Conservation (phyloP, 2,888 invertebrate genomes). For the Mamestra brassicae region DNA sequence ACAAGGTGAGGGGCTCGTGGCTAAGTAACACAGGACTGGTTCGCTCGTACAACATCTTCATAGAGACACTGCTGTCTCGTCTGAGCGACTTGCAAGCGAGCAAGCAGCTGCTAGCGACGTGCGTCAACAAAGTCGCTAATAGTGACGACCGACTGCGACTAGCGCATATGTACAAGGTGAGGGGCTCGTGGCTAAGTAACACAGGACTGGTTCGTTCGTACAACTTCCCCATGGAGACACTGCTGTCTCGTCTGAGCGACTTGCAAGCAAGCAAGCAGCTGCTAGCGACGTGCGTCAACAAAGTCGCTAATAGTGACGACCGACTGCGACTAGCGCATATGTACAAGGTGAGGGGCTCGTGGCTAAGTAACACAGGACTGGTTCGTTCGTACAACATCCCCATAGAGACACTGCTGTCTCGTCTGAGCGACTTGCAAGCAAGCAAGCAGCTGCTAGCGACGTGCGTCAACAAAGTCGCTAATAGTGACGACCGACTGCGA, state of each 20-base stretch:
- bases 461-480: slow-evolving; percentile 90
- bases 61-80: slow-evolving; percentile 79
- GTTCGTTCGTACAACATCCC: slow-evolving; percentile 88
- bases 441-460: slow-evolving; percentile 85
- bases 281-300: slow-evolving; percentile 90
- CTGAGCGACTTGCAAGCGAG: slow-evolving; percentile 80
- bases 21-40: slow-evolving; percentile 83
- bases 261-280: slow-evolving; percentile 80
- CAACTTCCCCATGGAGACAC: slow-evolving; percentile 83
- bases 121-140: slow-evolving; percentile 89
- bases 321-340: slow-evolving; percentile 91
- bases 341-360: slow-evolving; percentile 83
- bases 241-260: slow-evolving; percentile 79
- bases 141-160: slow-evolving; percentile 91
- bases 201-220: slow-evolving; percentile 90
- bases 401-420: slow-evolving; percentile 78
- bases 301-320: slow-evolving; percentile 90
- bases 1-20: slow-evolving; percentile 81
- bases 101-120: slow-evolving; percentile 87
- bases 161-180: slow-evolving; percentile 91
- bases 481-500: slow-evolving; percentile 90
- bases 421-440: slow-evolving; percentile 80
- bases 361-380: slow-evolving; percentile 80
- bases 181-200: too few species aligned
- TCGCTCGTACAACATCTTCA: slow-evolving; percentile 87